phyloP scores from a whole-genome alignment of 37 sponge, comb jelly and placozoan genomes.

The Spongia lamella region DNA sequence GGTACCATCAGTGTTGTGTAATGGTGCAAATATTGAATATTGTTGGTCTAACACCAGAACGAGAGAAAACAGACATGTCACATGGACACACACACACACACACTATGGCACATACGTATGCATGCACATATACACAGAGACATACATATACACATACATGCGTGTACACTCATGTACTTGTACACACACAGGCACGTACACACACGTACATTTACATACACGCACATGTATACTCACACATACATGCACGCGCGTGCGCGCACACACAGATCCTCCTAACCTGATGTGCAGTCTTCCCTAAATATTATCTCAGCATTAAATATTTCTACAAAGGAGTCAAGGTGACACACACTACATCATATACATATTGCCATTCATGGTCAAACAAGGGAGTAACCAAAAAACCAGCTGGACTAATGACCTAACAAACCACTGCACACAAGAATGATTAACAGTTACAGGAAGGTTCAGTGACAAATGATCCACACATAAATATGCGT shows the following conservation, averaged over 20 bases:
- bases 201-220: background rate
- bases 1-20: slow-evolving; percentile 3
- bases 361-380: background rate
- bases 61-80: background rate
- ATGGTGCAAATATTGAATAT: background rate
- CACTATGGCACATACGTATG: slow-evolving; percentile 3
- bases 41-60: background rate
- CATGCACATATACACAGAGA: background rate
- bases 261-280: slow-evolving; percentile 32
- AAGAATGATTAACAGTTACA: too few relatives aligned
- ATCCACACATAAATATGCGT: too few relatives aligned
- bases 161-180: background rate
- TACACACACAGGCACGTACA: background rate
- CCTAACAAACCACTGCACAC: too few relatives aligned
- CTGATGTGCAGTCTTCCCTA: slow-evolving; percentile 89
- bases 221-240: background rate
- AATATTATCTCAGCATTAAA: slow-evolving; percentile 87
- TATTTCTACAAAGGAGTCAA: slow-evolving; percentile 52
- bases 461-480: too few relatives aligned
- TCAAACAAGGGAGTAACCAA: too few relatives aligned
- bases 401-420: too few relatives aligned
- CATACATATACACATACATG: background rate
- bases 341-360: background rate
- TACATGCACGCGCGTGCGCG: background rate
- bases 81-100: slow-evolving; percentile 25